These are phyloP conservation scores for Condylura cristata DNA, from an alignment of 2,113 vertebrate genomes.

Conservation along the genomic window DNA sequence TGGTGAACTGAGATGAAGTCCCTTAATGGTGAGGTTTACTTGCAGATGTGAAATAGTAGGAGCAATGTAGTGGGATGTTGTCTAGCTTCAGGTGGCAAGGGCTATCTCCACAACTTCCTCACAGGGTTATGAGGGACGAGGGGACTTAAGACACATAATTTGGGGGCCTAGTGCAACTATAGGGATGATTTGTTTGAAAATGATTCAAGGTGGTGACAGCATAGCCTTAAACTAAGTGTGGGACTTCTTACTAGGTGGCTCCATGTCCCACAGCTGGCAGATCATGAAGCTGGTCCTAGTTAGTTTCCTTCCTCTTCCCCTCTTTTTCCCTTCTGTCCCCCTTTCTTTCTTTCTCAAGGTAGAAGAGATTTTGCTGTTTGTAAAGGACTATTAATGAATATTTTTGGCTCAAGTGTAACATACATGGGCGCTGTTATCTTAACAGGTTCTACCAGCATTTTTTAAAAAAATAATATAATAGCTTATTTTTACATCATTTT, in stretches of 20 bases:
- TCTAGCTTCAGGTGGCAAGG: slow-evolving; percentile 35
- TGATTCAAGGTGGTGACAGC: not conserved
- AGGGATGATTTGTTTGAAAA: not conserved
- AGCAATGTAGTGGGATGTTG: slow-evolving; percentile 63
- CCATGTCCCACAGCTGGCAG: too few species aligned
- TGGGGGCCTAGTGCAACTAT: not conserved
- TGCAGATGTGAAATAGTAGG: slow-evolving; percentile 64
- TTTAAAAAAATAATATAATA: too few species aligned
- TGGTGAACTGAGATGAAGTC: slow-evolving; percentile 67
- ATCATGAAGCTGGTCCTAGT: not conserved
- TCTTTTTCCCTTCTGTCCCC: not conserved
- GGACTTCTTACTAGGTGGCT: not conserved
- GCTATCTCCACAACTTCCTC: slow-evolving; percentile 28
- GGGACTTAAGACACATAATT: not conserved
- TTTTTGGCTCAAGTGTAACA: not conserved
- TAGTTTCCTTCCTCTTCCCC: too few species aligned
- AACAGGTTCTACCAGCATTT: not conserved
- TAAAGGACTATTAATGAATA: not conserved
- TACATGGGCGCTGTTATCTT: not conserved
- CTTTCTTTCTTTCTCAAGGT: not conserved
- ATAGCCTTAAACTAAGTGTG: not conserved
- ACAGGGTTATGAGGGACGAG: not conserved
- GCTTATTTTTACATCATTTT: too few species aligned
- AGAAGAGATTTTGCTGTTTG: not conserved
- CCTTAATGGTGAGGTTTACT: slow-evolving; percentile 72